These are phyloP conservation scores for Perca flavescens DNA, from an alignment of 2,113 vertebrate genomes.

Conservation along the genomic window DNA sequence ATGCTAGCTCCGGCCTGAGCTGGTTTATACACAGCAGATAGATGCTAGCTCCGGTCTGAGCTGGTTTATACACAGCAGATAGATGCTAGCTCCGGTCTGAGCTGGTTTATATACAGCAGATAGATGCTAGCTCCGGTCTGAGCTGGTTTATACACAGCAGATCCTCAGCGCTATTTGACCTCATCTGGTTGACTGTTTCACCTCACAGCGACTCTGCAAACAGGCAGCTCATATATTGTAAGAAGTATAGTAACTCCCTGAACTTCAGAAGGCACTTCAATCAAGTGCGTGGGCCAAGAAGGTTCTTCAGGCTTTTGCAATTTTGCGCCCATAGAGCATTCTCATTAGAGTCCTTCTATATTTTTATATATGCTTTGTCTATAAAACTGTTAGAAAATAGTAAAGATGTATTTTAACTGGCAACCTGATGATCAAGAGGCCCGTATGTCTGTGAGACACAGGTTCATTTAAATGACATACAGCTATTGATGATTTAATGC, in stretches of 20 bases:
- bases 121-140: constrained; percentile 19
- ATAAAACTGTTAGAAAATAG: background rate
- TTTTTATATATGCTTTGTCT: background rate
- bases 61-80: constrained; percentile 23
- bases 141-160: background rate
- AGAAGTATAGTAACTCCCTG: background rate
- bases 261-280: background rate
- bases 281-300: background rate
- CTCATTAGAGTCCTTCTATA: background rate
- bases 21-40: constrained; percentile 20
- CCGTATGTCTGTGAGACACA: background rate
- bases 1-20: background rate
- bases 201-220: background rate
- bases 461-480: background rate
- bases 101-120: background rate
- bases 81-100: constrained; percentile 15
- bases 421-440: background rate
- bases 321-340: background rate
- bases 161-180: constrained; percentile 28
- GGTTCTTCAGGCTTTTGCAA: background rate
- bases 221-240: background rate
- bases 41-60: constrained; percentile 3
- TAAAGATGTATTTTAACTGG: background rate
- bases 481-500: background rate
- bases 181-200: constrained; percentile 6